Conservation (phyloP, 2,113 vertebrate species). For the Egretta garzetta region DNA sequence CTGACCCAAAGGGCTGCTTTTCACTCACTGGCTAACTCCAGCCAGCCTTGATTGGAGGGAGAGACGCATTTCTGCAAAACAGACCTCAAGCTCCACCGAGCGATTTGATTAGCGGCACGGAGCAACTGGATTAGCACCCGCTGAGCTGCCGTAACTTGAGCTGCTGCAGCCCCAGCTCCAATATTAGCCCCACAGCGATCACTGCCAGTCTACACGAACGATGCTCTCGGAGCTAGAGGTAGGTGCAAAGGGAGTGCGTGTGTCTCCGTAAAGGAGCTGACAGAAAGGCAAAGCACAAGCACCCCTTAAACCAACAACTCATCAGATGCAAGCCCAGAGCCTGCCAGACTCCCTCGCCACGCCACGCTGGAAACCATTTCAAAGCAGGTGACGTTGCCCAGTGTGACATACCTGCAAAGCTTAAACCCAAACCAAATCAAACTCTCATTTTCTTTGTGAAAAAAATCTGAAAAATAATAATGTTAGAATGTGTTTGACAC, state of each 20-base stretch:
- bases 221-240: neutral
- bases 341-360: neutral
- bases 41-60: neutral
- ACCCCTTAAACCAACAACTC: neutral
- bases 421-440: neutral
- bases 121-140: neutral
- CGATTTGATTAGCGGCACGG: neutral
- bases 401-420: neutral
- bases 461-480: neutral
- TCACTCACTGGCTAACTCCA: neutral
- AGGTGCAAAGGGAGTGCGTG: neutral
- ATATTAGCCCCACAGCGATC: neutral
- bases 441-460: neutral
- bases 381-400: neutral
- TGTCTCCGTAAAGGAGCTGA: neutral
- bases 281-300: neutral
- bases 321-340: neutral
- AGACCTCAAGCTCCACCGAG: neutral
- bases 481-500: neutral
- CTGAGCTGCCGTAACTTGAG: neutral
- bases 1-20: neutral
- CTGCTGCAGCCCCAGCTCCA: neutral
- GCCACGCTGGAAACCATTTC: neutral
- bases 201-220: accelerated
- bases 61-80: neutral